Percentiles rank a stretch among this genome's conserved stretches.
These are phyloP conservation scores for Coleophora flavipennella DNA, from an alignment of 2,888 invertebrate species.

Conservation along the genomic window DNA sequence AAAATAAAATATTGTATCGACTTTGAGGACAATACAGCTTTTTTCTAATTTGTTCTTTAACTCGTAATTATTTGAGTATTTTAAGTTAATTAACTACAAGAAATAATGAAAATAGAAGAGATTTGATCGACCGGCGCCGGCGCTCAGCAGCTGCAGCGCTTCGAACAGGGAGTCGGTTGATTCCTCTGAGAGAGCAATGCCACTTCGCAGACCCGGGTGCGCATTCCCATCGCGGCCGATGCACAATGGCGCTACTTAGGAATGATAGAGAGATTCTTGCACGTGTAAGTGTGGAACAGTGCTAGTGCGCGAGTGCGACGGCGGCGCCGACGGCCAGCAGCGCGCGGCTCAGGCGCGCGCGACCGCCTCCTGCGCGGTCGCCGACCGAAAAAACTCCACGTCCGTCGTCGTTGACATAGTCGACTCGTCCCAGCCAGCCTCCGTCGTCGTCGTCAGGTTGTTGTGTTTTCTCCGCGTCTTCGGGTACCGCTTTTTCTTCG, in stretches of 20 bases:
- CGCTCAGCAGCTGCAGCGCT: too few species aligned
- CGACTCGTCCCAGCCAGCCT: constrained; percentile 63
- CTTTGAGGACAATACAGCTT: constrained; percentile 15
- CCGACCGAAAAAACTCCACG: constrained; percentile 72
- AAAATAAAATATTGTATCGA: constrained; percentile 24
- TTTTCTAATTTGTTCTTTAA: constrained; percentile 11
- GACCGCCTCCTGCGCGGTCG: constrained; percentile 71
- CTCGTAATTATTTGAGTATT: constrained; percentile 41
- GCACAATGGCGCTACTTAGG: constrained; percentile 17
- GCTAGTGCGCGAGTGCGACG: constrained; percentile 67
- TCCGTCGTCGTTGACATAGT: constrained; percentile 67
- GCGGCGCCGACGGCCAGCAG: constrained; percentile 63
- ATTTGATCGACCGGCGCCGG: constrained; percentile 16
- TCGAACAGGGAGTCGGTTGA: constrained; percentile 25
- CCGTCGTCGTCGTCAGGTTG: constrained; percentile 61
- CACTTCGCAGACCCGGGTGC: constrained; percentile 28
- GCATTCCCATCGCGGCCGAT: constrained; percentile 20
- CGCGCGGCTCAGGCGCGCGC: constrained; percentile 63
- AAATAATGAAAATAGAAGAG: constrained; percentile 27
- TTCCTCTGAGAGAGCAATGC: constrained; percentile 43
- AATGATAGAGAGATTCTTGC: constrained; percentile 46
- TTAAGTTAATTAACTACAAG: constrained; percentile 27
- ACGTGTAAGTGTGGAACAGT: constrained; percentile 62
- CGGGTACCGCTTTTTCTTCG: constrained; percentile 69
- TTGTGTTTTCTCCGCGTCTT: constrained; percentile 68